Evolutionary conservation across 2,888 invertebrate genomes (phyloP).

Genomic region (Megaustenia siamemsis): DNA sequence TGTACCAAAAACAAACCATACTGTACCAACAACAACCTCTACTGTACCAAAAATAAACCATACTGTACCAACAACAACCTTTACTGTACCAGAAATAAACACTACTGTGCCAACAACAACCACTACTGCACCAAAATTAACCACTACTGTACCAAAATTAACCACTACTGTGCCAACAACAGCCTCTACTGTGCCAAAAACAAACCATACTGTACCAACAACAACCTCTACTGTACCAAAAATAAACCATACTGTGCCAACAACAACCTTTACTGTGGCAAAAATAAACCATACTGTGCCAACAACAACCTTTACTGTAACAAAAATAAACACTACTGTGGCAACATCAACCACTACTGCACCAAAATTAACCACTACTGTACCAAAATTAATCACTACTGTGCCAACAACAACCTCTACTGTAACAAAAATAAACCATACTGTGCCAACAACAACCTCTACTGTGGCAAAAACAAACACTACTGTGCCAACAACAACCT

Average conservation of each 20-base stretch:
- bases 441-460: background rate
- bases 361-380: background rate
- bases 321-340: background rate
- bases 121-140: background rate
- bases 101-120: background rate
- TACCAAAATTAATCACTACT: slow-evolving; percentile 3
- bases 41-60: background rate
- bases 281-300: background rate
- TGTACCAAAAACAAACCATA: background rate
- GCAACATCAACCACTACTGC: background rate
- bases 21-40: background rate
- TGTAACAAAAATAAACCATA: no score
- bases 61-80: background rate
- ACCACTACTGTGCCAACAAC: slow-evolving; percentile 7
- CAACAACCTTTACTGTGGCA: background rate
- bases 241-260: background rate
- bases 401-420: background rate
- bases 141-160: background rate
- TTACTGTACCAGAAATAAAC: background rate
- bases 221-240: background rate
- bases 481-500: background rate
- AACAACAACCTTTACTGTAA: background rate
- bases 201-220: background rate
- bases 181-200: background rate
- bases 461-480: background rate